A percentile compares a stretch with the other conserved stretches of the same genome.
phyloP scores from a whole-genome alignment of 2,888 invertebrate species.

The Isoperla grammatica region DNA sequence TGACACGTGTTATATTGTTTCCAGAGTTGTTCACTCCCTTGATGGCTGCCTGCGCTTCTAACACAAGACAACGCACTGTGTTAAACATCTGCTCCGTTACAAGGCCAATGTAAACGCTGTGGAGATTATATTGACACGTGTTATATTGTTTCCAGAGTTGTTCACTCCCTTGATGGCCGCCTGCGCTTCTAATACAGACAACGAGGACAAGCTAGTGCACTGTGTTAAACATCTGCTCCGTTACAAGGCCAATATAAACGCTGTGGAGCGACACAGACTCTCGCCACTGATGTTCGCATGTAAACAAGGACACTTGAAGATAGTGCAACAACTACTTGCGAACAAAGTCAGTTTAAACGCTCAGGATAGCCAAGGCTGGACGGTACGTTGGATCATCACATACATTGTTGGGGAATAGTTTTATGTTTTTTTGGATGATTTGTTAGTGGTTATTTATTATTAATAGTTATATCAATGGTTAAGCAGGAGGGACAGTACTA shows the following conservation, averaged over 20 bases:
- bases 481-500: too few species aligned
- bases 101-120: too few species aligned
- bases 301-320: constrained; percentile 39
- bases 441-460: too few species aligned
- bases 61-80: too few species aligned
- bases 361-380: constrained; percentile 43
- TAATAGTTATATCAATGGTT: too few species aligned
- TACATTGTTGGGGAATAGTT: too few species aligned
- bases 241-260: constrained; percentile 36
- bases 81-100: too few species aligned
- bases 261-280: constrained; percentile 41
- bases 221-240: constrained; percentile 38
- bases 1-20: too few species aligned
- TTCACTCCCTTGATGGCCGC: constrained; percentile 45
- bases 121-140: too few species aligned
- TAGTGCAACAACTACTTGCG: constrained; percentile 39
- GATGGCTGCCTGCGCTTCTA: too few species aligned
- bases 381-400: constrained; percentile 28
- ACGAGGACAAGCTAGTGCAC: constrained; percentile 38
- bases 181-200: constrained; percentile 40
- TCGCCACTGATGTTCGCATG: constrained; percentile 45
- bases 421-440: too few species aligned
- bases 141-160: constrained; percentile 29
- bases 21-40: too few species aligned
- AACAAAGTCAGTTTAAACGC: constrained; percentile 40